A percentile compares a stretch with the other conserved stretches of the same genome.
Conservation (phyloP, 2,888 invertebrate genomes). For the Tetanocera ferruginea region DNA sequence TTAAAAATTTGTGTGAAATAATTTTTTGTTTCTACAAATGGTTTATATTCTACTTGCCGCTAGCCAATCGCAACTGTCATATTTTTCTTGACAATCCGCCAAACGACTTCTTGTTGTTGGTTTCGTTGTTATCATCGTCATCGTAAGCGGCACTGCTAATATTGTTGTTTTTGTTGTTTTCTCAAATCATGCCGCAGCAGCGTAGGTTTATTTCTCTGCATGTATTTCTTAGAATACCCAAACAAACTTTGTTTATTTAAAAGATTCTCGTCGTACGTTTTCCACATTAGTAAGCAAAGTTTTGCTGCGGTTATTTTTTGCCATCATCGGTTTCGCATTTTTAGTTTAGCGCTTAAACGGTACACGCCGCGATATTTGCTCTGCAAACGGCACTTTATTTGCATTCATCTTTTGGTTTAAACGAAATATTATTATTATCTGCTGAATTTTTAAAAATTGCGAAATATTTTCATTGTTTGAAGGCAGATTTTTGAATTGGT, state of each 20-base stretch:
- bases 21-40: neutral
- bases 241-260: slow-evolving; percentile 12
- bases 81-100: neutral
- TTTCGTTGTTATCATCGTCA: neutral
- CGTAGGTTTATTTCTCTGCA: no score
- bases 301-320: neutral
- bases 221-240: neutral
- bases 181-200: neutral
- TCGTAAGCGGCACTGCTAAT: neutral
- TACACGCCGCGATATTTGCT: neutral
- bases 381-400: neutral
- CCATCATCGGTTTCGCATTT: neutral
- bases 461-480: neutral
- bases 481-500: neutral
- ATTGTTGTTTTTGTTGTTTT: neutral
- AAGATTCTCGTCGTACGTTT: slow-evolving; percentile 11
- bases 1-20: neutral
- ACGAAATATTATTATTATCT: neutral
- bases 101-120: neutral
- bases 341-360: slow-evolving; percentile 20
- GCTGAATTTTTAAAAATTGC: neutral
- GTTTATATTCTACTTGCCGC: neutral
- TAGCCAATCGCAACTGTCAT: neutral
- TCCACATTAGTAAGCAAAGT: slow-evolving; percentile 11
- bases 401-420: neutral